Evolutionary conservation across 2,888 invertebrate genomes (phyloP).

Genomic region (Agrypnus murinus): DNA sequence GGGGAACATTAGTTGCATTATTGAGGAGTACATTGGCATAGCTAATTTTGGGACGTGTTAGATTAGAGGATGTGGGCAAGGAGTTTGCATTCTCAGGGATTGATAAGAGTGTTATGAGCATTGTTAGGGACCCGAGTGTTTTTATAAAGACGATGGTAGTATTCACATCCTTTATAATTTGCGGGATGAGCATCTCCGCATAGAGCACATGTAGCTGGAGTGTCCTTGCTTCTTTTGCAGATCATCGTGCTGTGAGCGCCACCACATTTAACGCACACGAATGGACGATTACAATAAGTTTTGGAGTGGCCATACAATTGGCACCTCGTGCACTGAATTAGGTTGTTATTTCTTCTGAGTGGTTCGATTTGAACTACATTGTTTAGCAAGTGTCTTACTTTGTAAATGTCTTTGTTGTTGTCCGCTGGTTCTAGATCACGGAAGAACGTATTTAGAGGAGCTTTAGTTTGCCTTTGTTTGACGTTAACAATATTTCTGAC

Average conservation of each 20-base stretch:
- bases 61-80: not conserved
- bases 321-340: slow-evolving; percentile 55
- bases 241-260: slow-evolving; percentile 40
- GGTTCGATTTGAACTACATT: slow-evolving; percentile 46
- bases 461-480: slow-evolving; percentile 44
- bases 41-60: not conserved
- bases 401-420: slow-evolving; percentile 50
- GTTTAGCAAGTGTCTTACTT: slow-evolving; percentile 42
- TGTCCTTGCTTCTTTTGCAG: slow-evolving; percentile 39
- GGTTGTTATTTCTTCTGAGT: slow-evolving; percentile 36
- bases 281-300: slow-evolving; percentile 51
- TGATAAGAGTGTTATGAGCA: not conserved
- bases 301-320: too few relatives aligned
- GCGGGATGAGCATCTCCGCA: slow-evolving; percentile 42
- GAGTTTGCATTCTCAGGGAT: not conserved
- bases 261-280: slow-evolving; percentile 52
- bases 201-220: slow-evolving; percentile 44
- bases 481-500: slow-evolving; percentile 50
- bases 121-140: not conserved
- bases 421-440: slow-evolving; percentile 49
- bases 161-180: slow-evolving; percentile 45
- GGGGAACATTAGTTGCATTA: not conserved
- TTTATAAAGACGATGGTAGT: slow-evolving; percentile 23
- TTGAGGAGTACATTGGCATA: not conserved
- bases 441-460: slow-evolving; percentile 47